phyloP scores from a whole-genome alignment of 2,113 vertebrate species.

The Rhombomys opimus region DNA sequence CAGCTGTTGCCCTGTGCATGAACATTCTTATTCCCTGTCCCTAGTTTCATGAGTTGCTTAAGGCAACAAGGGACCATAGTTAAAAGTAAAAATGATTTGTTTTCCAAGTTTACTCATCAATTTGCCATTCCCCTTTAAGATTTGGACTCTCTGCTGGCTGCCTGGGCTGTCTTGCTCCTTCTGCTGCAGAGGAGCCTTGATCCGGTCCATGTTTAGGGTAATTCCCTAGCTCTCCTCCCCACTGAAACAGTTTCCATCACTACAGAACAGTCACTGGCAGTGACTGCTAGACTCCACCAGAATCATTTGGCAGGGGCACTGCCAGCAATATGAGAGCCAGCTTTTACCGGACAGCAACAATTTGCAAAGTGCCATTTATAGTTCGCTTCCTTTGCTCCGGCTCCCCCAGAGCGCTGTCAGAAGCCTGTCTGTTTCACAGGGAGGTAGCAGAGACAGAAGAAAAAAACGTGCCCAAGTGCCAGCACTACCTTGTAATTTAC shows the following conservation, averaged over 20 bases:
- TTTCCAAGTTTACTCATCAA: background rate
- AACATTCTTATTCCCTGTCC: background rate
- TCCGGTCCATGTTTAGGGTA: background rate
- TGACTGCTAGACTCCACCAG: background rate
- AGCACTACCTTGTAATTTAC: background rate
- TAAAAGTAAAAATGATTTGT: background rate
- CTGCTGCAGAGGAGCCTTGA: background rate
- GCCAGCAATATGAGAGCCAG: background rate
- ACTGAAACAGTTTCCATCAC: background rate
- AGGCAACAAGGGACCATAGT: too few relatives aligned
- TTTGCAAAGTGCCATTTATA: fast-evolving
- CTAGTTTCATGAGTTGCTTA: background rate
- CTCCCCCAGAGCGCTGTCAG: background rate
- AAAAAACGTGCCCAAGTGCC: background rate
- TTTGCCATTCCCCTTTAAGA: background rate
- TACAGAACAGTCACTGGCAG: background rate
- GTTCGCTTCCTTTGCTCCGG: background rate
- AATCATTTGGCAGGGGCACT: too few relatives aligned
- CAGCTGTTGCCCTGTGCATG: background rate
- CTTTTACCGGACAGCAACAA: background rate
- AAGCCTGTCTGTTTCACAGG: background rate
- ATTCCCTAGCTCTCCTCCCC: background rate
- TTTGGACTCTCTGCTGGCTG: background rate
- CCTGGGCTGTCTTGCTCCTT: too few relatives aligned
- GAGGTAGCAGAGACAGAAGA: background rate